Conservation (phyloP, 2,797 vertebrate genomes). For the Limosa lapponica region DNA sequence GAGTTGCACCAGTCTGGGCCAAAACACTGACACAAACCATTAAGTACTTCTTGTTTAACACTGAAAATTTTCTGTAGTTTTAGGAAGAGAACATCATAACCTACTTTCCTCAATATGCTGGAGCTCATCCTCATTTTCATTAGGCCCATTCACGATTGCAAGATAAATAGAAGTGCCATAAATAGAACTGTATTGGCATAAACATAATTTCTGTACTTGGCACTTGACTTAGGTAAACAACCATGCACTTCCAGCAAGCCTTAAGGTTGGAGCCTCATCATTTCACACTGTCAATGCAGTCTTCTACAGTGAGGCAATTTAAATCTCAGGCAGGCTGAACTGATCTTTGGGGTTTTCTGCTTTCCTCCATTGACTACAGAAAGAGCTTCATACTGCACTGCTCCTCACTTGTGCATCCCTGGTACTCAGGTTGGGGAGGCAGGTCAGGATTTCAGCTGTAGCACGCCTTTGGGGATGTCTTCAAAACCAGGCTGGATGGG, state of each 20-base stretch:
- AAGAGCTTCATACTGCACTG: accelerated
- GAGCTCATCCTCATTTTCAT: slow-evolving; percentile 33
- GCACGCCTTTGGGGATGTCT: background rate
- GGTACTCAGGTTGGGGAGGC: accelerated
- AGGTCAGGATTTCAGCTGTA: background rate
- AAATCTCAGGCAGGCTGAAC: background rate
- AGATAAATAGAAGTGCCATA: slow-evolving; percentile 8
- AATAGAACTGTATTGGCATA: slow-evolving; percentile 49
- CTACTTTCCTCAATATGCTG: slow-evolving; percentile 20
- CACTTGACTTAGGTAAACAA: slow-evolving; percentile 35
- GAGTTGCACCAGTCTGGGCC: background rate
- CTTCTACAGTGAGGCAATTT: background rate
- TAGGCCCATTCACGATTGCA: background rate
- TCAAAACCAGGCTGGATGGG: too few relatives aligned
- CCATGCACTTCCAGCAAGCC: background rate
- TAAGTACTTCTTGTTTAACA: background rate
- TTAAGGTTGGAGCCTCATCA: background rate
- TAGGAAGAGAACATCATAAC: slow-evolving; percentile 36
- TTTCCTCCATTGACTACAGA: background rate
- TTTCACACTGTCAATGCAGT: background rate
- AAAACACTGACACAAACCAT: background rate
- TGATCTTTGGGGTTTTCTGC: background rate
- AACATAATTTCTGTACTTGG: slow-evolving; percentile 38
- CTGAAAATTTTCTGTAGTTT: slow-evolving; percentile 5
- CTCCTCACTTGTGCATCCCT: background rate